Evolutionary conservation across 2,797 vertebrate species (phyloP).

Genomic region (Triplophysa yarkandensis): DNA sequence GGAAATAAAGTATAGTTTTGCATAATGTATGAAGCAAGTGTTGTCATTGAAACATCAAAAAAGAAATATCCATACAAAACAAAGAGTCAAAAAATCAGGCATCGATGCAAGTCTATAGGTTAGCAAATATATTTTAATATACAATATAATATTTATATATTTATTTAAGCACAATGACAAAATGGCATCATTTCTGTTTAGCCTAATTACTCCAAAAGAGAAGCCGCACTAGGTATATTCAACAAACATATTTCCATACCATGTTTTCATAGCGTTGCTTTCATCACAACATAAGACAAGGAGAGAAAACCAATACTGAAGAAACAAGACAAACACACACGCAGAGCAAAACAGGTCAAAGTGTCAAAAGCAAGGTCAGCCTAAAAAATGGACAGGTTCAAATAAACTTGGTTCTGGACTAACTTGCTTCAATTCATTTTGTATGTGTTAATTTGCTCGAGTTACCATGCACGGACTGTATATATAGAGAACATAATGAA

Average conservation of each 20-base stretch:
- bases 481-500: not conserved
- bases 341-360: constrained; percentile 12
- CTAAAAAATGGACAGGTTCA: not conserved
- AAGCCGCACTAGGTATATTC: constrained; percentile 66
- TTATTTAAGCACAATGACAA: constrained; percentile 82
- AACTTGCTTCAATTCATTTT: not conserved
- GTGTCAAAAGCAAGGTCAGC: not conserved
- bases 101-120: constrained; percentile 59
- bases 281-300: constrained; percentile 62
- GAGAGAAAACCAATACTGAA: constrained; percentile 52
- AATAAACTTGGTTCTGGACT: not conserved
- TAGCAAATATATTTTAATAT: constrained; percentile 87
- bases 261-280: constrained; percentile 53
- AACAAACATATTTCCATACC: constrained; percentile 56
- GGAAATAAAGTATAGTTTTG: not conserved
- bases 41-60: not conserved
- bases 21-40: not conserved
- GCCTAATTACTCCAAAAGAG: constrained; percentile 77
- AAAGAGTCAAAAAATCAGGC: not conserved
- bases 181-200: constrained; percentile 77
- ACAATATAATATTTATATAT: constrained; percentile 76
- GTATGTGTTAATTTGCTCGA: not conserved
- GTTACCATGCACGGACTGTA: not conserved
- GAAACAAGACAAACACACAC: constrained; percentile 39
- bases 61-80: not conserved